A percentile compares a stretch with the other conserved stretches of the same genome.
These are phyloP conservation scores for Melanotus villosus DNA, from an alignment of 2,888 invertebrate species.

Conservation along the genomic window DNA sequence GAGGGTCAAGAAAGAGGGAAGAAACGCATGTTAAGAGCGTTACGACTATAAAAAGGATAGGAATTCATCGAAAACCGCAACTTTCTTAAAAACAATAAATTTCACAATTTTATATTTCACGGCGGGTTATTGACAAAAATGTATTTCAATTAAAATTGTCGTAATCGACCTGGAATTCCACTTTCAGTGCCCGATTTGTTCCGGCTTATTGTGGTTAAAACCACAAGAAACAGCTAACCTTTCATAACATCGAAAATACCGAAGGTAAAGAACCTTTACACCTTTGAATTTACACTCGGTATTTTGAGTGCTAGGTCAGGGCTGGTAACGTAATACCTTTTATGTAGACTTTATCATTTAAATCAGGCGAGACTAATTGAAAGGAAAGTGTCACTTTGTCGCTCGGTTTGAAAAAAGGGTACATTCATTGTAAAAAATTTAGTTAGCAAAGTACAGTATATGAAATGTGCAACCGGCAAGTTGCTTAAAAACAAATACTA, in stretches of 20 bases:
- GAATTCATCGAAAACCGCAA: no score
- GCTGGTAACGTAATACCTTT: neutral
- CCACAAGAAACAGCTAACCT: neutral
- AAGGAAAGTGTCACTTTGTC: conserved; percentile 7
- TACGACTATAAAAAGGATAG: no score
- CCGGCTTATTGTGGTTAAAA: neutral
- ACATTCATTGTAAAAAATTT: neutral
- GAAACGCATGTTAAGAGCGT: no score
- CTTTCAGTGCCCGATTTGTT: neutral
- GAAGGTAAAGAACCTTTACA: neutral
- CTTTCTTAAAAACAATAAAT: no score
- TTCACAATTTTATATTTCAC: no score
- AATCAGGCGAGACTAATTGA: conserved; percentile 20
- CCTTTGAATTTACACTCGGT: neutral
- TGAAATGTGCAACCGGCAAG: no score
- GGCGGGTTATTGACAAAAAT: no score
- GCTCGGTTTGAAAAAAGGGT: neutral
- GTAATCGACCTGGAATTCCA: no score
- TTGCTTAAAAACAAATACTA: no score
- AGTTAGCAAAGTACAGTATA: neutral
- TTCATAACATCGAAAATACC: neutral
- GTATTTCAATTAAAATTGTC: no score
- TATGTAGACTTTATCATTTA: conserved; percentile 16
- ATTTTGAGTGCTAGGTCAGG: conserved; percentile 7
- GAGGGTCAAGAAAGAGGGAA: no score